These are phyloP conservation scores for Drosophila pseudotalamancana DNA, from an alignment of 2,888 invertebrate genomes.

Conservation along the genomic window DNA sequence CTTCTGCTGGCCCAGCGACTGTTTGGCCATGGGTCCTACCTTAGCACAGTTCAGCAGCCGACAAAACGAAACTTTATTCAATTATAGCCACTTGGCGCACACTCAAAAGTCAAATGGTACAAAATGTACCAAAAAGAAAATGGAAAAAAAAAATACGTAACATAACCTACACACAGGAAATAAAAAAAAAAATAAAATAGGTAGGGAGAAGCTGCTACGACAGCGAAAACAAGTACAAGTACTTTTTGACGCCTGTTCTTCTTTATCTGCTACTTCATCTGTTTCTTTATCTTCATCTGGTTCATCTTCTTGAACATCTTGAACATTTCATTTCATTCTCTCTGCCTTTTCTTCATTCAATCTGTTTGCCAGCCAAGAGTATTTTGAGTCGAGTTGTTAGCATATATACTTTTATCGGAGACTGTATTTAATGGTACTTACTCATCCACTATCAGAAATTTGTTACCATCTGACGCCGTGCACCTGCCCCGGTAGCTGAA, in stretches of 20 bases:
- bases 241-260: conserved; percentile 33
- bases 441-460: conserved; percentile 95
- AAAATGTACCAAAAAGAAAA: conserved; percentile 23
- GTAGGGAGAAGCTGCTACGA: conserved; percentile 8
- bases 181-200: too few species aligned
- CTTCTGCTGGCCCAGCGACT: conserved; percentile 19
- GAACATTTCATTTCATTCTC: background rate
- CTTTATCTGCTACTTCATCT: conserved; percentile 11
- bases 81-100: conserved; percentile 66
- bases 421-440: conserved; percentile 86
- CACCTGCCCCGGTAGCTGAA: conserved; percentile 94
- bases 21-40: conserved; percentile 48
- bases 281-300: conserved; percentile 8
- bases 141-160: background rate
- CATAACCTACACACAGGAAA: conserved; percentile 24
- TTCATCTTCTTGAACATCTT: conserved; percentile 20
- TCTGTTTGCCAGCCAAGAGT: conserved; percentile 55
- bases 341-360: conserved; percentile 4
- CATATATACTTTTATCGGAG: conserved; percentile 40
- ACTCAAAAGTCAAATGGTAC: conserved; percentile 45
- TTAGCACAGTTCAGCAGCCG: conserved; percentile 50
- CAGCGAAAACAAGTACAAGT: conserved; percentile 32
- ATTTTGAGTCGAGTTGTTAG: conserved; percentile 55
- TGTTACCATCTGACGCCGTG: conserved; percentile 93
- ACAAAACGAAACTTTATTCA: conserved; percentile 66